Evolutionary conservation across 2,797 vertebrate species (phyloP).

Genomic region (Tarsius wallacei): DNA sequence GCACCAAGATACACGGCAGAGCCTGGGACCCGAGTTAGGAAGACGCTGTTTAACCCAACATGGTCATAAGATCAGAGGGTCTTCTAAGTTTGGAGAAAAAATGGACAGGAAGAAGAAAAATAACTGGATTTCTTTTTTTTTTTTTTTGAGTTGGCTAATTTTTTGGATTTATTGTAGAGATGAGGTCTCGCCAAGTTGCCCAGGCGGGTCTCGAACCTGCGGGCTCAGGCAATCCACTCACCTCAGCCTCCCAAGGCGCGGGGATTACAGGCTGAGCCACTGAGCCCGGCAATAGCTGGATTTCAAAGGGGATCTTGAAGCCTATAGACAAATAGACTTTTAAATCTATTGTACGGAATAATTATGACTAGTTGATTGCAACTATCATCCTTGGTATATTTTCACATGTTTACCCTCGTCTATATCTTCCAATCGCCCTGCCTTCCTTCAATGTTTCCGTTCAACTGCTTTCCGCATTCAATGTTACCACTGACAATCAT

Average conservation of each 20-base stretch:
- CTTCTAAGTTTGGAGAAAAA: background rate
- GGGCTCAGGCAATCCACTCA: too few relatives aligned
- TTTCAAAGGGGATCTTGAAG: background rate
- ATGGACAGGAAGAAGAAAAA: background rate
- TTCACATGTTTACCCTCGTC: background rate
- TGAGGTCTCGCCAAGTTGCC: too few relatives aligned
- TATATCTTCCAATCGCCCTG: background rate
- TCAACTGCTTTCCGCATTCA: background rate
- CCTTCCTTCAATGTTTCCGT: background rate
- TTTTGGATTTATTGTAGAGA: too few relatives aligned
- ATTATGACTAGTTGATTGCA: background rate
- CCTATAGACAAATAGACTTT: background rate
- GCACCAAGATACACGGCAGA: background rate
- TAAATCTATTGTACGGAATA: background rate
- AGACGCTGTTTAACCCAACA: background rate
- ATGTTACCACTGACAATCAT: background rate
- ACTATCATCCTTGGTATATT: background rate
- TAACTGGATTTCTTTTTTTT: background rate
- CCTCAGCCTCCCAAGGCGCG: too few relatives aligned
- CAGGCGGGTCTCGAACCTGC: too few relatives aligned
- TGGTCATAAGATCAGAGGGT: accelerated
- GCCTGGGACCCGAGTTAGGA: accelerated
- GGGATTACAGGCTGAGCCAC: too few relatives aligned
- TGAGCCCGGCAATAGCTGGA: too few relatives aligned
- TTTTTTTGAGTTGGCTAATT: too few relatives aligned